These are phyloP conservation scores for Lytechinus pictus DNA, from an alignment of 35 echinoderm and acorn worm genomes.

Conservation along the genomic window DNA sequence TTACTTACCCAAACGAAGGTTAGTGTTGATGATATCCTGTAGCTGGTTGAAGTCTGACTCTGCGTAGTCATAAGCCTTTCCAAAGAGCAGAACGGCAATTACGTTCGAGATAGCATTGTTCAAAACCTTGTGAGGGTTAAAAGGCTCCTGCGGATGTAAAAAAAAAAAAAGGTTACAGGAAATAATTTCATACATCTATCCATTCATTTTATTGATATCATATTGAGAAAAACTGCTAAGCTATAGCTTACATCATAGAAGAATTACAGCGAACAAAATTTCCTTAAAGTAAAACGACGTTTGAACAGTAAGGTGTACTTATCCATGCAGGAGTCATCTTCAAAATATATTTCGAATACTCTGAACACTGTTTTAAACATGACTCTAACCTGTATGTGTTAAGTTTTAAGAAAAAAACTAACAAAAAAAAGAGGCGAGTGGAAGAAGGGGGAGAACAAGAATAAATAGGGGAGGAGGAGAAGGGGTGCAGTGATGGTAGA, in stretches of 20 bases:
- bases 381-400: no score
- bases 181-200: no score
- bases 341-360: no score
- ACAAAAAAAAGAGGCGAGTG: no score
- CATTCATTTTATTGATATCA: background rate
- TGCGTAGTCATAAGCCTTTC: conserved; percentile 70
- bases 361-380: no score
- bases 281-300: background rate
- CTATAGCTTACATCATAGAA: background rate
- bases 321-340: no score
- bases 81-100: conserved; percentile 71
- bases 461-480: no score
- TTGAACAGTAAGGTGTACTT: background rate
- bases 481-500: no score
- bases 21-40: background rate
- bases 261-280: background rate
- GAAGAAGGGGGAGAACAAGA: no score
- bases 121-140: conserved; percentile 61
- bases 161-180: background rate
- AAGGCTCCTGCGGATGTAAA: conserved; percentile 43
- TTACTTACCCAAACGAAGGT: conserved; percentile 3
- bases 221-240: no score
- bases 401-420: no score
- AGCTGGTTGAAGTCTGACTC: conserved; percentile 53
- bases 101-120: conserved; percentile 82